phyloP scores from a whole-genome alignment of 2,888 invertebrate species.

The Cantharis flavilabris region DNA sequence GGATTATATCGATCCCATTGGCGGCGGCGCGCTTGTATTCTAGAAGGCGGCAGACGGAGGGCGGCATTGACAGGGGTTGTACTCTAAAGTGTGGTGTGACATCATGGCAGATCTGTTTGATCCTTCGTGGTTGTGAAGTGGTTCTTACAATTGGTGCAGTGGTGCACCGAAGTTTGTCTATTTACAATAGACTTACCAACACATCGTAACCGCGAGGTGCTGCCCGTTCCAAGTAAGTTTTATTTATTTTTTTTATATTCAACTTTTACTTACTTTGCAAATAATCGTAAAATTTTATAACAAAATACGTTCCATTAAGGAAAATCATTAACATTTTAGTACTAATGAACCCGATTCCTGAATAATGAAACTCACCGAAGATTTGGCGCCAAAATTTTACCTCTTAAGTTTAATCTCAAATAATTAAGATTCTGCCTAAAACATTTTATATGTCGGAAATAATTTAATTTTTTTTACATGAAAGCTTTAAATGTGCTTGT shows the following conservation, averaged over 20 bases:
- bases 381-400: neutral
- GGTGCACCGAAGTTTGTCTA: neutral
- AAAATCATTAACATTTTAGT: neutral
- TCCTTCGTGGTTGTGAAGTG: constrained; percentile 35
- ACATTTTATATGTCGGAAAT: neutral
- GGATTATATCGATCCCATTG: constrained; percentile 46
- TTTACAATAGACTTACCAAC: neutral
- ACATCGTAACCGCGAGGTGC: neutral
- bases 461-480: neutral
- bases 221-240: neutral
- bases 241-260: neutral
- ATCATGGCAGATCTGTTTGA: constrained; percentile 35
- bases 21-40: constrained; percentile 43
- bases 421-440: neutral
- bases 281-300: neutral
- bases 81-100: constrained; percentile 40
- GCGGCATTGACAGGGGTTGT: constrained; percentile 40
- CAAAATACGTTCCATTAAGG: neutral
- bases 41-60: constrained; percentile 41
- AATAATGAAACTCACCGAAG: neutral
- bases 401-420: neutral
- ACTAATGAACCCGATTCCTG: neutral
- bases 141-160: constrained; percentile 14
- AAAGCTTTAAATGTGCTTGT: neutral
- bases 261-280: neutral